Conservation (phyloP, 2,113 vertebrate species). For the Chroicocephalus ridibundus region DNA sequence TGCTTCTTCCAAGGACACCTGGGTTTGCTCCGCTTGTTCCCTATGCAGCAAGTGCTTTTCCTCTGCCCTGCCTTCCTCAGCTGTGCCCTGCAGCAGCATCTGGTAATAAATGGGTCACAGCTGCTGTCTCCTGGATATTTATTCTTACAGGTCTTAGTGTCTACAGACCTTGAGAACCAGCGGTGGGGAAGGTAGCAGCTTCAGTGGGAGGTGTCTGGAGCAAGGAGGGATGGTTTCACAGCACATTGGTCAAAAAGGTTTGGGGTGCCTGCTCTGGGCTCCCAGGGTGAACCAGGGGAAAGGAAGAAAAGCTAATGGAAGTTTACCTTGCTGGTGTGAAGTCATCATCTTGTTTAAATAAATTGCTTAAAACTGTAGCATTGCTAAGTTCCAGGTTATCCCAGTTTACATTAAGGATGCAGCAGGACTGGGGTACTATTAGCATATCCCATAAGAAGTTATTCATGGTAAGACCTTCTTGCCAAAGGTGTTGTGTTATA, state of each 20-base stretch:
- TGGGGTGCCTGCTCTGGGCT: not conserved
- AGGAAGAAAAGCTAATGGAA: not conserved
- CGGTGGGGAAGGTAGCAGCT: not conserved
- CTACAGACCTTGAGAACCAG: constrained; percentile 42
- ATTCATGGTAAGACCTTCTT: not conserved
- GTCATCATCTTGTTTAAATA: not conserved
- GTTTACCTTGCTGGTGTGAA: not conserved
- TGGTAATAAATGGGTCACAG: constrained; percentile 63
- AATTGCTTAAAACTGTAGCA: not conserved
- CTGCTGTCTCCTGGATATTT: constrained; percentile 52
- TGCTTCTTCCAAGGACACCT: constrained; percentile 49
- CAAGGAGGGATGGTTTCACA: not conserved
- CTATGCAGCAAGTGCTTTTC: not conserved
- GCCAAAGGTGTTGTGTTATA: not conserved
- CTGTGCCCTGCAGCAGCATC: constrained; percentile 60
- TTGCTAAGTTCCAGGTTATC: not conserved
- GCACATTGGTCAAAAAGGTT: not conserved
- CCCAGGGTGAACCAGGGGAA: not conserved
- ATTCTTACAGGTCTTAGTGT: constrained; percentile 41
- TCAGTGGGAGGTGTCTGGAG: not conserved
- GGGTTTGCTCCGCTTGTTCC: not conserved
- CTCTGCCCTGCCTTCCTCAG: constrained; percentile 37
- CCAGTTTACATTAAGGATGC: not conserved
- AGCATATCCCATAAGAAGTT: not conserved
- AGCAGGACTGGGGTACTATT: not conserved